Evolutionary conservation across 2,113 vertebrate species (phyloP).

Genomic region (Pangasianodon gigas): DNA sequence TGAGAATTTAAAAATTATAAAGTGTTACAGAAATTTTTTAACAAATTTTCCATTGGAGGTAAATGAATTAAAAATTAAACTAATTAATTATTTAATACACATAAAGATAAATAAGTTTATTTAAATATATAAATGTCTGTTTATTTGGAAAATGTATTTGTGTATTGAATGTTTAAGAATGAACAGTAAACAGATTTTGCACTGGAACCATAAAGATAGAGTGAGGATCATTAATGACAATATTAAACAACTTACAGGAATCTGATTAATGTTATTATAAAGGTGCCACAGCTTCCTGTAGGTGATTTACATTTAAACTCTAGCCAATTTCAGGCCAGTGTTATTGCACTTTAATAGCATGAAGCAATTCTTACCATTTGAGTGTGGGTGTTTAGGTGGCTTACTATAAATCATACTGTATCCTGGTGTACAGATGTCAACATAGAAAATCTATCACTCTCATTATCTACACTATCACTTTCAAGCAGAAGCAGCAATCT

Average conservation of each 20-base stretch:
- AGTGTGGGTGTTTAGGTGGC: not conserved
- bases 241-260: not conserved
- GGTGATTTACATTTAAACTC: not conserved
- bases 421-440: not conserved
- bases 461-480: not conserved
- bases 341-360: not conserved
- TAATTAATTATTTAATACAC: not conserved
- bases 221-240: not conserved
- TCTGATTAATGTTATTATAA: not conserved
- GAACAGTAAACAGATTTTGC: not conserved
- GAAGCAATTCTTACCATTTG: not conserved
- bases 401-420: not conserved
- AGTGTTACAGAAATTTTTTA: too few relatives aligned
- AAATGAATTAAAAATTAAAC: not conserved
- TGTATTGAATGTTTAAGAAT: not conserved
- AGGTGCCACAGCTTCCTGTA: not conserved
- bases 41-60: not conserved
- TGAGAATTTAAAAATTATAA: too few relatives aligned
- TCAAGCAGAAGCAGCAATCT: not conserved
- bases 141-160: not conserved
- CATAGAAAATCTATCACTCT: not conserved
- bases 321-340: not conserved
- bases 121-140: not conserved
- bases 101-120: not conserved
- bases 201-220: not conserved